These are phyloP conservation scores for Busseola fusca DNA, from an alignment of 2,888 invertebrate genomes.

Conservation along the genomic window DNA sequence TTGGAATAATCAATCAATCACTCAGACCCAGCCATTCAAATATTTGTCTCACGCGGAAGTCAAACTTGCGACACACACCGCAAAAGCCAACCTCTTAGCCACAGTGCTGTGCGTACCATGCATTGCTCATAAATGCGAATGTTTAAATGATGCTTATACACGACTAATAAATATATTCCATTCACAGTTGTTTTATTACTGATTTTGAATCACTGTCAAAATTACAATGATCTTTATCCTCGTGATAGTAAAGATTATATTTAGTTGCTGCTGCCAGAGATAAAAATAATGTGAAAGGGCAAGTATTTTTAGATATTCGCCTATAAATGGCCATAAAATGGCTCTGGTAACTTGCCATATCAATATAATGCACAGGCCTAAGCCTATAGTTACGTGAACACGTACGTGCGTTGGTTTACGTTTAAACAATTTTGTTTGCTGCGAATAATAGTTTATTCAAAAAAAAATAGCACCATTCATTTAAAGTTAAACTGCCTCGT, in stretches of 20 bases:
- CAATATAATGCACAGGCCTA: too few species aligned
- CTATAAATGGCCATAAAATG: too few species aligned
- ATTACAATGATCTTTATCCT: background rate
- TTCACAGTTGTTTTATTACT: background rate
- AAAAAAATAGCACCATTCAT: background rate
- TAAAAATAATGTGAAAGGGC: background rate
- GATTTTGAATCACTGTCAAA: background rate
- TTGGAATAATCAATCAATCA: background rate
- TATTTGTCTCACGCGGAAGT: background rate
- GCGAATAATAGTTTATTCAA: too few species aligned
- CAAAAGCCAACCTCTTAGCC: background rate
- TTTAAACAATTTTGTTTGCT: too few species aligned
- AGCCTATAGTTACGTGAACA: too few species aligned
- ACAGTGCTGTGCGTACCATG: background rate
- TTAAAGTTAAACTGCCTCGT: background rate
- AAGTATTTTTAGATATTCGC: too few species aligned
- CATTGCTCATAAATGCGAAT: constrained; percentile 30
- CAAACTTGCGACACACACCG: background rate
- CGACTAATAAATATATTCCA: background rate
- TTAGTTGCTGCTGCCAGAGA: background rate
- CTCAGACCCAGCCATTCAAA: background rate
- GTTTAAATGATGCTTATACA: background rate
- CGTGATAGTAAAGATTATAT: background rate
- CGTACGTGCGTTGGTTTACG: too few species aligned
- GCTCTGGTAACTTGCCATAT: background rate